Conservation (phyloP, 2,888 invertebrate genomes). For the Shargacucullia verbasci region DNA sequence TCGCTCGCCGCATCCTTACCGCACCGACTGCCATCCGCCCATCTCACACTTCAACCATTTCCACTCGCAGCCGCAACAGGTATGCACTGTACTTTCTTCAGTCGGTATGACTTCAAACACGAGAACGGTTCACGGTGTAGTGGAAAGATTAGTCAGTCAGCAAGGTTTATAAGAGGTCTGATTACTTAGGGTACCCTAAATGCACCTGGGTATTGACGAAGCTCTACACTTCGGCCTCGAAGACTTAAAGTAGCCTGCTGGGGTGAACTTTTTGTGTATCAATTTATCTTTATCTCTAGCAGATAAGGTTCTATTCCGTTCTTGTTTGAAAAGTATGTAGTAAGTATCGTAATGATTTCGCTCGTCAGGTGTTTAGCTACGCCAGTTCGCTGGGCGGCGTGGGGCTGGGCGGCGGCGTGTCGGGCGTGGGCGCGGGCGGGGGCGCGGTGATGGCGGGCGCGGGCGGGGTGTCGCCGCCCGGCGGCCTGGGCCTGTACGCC, state of each 20-base stretch:
- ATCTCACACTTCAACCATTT: constrained; percentile 97
- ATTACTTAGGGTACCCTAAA: too few species aligned
- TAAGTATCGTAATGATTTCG: not conserved
- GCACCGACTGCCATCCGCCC: constrained; percentile 80
- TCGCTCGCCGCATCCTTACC: constrained; percentile 80
- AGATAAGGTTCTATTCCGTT: too few species aligned
- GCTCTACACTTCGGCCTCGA: too few species aligned
- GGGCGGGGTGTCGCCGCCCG: constrained; percentile 80
- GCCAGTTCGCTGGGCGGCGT: constrained; percentile 94
- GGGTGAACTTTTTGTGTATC: too few species aligned
- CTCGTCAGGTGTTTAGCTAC: constrained; percentile 96
- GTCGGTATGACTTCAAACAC: too few species aligned
- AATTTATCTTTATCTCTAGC: too few species aligned
- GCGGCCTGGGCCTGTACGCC: constrained; percentile 82
- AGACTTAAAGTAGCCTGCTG: too few species aligned
- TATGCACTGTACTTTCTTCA: constrained; percentile 53
- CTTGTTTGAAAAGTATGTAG: too few species aligned
- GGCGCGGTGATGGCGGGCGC: constrained; percentile 72
- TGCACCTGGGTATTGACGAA: too few species aligned
- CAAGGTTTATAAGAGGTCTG: too few species aligned
- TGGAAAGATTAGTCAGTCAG: too few species aligned
- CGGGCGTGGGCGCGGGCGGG: constrained; percentile 68
- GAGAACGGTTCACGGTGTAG: too few species aligned
- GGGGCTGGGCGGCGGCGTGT: constrained; percentile 80
- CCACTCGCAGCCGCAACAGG: constrained; percentile 96